These are phyloP conservation scores for Eptesicus fuscus DNA, from an alignment of 2,113 vertebrate species.

Conservation along the genomic window DNA sequence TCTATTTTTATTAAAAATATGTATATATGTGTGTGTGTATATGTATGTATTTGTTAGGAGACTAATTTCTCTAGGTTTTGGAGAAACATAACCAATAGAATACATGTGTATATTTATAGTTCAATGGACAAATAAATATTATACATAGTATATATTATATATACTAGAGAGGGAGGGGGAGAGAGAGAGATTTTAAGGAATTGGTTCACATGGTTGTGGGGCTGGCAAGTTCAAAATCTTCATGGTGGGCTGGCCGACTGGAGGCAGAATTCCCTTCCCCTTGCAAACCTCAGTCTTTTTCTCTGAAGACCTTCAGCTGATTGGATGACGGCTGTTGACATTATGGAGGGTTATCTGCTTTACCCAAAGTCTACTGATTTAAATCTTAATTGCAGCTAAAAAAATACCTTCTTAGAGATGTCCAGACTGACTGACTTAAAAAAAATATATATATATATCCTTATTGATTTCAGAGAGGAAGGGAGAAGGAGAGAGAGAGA, in stretches of 20 bases:
- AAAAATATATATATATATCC: too few species aligned
- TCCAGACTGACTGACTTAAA: neutral
- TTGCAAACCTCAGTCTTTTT: neutral
- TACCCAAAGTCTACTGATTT: neutral
- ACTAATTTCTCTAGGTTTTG: neutral
- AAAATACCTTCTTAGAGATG: neutral
- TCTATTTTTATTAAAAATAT: neutral
- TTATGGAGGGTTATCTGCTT: neutral
- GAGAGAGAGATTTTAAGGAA: neutral
- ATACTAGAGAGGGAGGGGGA: neutral
- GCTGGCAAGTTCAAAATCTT: neutral
- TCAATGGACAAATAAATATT: neutral
- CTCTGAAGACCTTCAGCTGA: neutral
- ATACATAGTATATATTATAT: neutral
- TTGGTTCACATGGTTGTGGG: accelerated
- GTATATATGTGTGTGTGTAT: neutral
- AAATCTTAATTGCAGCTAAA: neutral
- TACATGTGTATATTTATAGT: accelerated
- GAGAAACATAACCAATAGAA: neutral
- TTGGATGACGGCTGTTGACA: too few species aligned
- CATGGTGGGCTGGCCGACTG: neutral
- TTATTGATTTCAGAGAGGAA: too few species aligned
- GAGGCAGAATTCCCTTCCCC: neutral
- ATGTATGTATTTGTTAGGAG: neutral
- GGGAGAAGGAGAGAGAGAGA: too few species aligned